These are phyloP conservation scores for Puffinus mauretanicus DNA, from an alignment of 2,113 vertebrate species.

Conservation along the genomic window DNA sequence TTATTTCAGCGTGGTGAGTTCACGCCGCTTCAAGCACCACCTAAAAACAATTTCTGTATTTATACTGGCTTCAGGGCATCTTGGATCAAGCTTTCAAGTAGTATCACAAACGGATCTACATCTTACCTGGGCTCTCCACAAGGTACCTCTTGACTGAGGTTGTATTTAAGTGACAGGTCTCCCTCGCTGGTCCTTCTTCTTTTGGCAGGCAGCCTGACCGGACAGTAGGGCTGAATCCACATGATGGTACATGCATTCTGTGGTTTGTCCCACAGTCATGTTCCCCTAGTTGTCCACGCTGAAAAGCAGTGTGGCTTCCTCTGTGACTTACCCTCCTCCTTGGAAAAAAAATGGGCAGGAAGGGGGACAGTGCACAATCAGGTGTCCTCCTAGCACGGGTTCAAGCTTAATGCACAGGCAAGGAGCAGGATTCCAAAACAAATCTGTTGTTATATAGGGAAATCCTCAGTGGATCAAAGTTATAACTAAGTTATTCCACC, in stretches of 20 bases:
- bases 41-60: not conserved
- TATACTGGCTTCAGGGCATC: not conserved
- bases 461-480: not conserved
- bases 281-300: not conserved
- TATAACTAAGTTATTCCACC: not conserved
- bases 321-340: not conserved
- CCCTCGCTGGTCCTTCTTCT: not conserved
- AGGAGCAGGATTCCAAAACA: not conserved
- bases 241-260: not conserved
- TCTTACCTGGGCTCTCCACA: not conserved
- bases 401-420: not conserved
- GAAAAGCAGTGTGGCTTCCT: not conserved
- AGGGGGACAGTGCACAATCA: accelerated
- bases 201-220: accelerated
- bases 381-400: accelerated
- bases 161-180: not conserved
- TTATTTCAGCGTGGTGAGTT: not conserved
- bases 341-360: not conserved
- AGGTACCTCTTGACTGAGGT: not conserved
- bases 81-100: not conserved
- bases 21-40: not conserved
- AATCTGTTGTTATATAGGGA: not conserved
- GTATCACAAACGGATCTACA: not conserved
- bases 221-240: not conserved
- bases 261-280: not conserved